A percentile compares a stretch with the other conserved stretches of the same genome.
phyloP scores from a whole-genome alignment of 2,113 vertebrate species.

The Callocephalon fimbriatum region DNA sequence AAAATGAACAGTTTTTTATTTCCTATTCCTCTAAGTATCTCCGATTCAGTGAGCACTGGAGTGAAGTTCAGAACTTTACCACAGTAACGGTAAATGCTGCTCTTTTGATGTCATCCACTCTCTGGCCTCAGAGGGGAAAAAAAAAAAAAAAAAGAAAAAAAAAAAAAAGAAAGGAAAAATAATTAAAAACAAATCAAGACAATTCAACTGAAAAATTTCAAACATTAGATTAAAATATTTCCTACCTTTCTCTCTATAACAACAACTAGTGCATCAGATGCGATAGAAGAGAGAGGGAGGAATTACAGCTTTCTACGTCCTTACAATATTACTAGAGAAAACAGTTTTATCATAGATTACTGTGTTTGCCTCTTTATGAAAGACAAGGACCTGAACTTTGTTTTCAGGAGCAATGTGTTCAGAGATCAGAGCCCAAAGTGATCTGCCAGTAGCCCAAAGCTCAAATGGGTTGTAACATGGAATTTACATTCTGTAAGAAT shows the following conservation, averaged over 20 bases:
- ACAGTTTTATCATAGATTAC: not conserved
- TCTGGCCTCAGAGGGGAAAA: not conserved
- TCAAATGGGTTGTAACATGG: not conserved
- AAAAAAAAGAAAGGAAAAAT: accelerated
- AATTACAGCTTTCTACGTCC: not conserved
- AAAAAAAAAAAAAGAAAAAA: not conserved
- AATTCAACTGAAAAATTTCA: not conserved
- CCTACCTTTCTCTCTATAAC: not conserved
- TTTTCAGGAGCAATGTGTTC: not conserved
- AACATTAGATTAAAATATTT: not conserved
- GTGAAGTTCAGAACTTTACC: not conserved
- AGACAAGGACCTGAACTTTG: not conserved
- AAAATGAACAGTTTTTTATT: not conserved
- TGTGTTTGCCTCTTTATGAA: not conserved
- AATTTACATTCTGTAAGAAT: not conserved
- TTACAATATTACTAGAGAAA: not conserved
- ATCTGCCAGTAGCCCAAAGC: not conserved
- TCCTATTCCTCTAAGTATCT: not conserved
- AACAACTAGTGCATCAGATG: not conserved
- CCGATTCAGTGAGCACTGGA: not conserved
- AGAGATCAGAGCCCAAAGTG: not conserved
- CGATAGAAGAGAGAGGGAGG: not conserved
- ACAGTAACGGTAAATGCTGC: not conserved
- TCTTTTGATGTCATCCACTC: not conserved
- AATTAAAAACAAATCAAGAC: not conserved